Percentiles rank a stretch among this genome's conserved stretches.
phyloP scores from a whole-genome alignment of 2,888 invertebrate genomes.

The Plagiodera versicolora region DNA sequence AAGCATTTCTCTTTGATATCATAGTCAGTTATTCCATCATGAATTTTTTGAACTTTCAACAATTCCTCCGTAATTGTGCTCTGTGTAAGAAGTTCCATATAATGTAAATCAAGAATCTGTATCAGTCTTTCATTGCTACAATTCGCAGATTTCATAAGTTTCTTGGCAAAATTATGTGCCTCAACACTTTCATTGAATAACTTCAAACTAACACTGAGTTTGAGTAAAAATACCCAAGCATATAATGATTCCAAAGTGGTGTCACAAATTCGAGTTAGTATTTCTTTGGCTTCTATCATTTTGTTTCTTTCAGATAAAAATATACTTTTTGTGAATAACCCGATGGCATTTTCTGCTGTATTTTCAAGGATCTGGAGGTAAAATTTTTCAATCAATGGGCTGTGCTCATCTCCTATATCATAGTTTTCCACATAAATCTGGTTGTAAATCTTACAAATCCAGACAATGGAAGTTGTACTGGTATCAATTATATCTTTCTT shows the following conservation, averaged over 20 bases:
- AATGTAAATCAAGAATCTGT: conserved; percentile 43
- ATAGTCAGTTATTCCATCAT: conserved; percentile 43
- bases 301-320: conserved; percentile 58
- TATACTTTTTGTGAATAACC: conserved; percentile 64
- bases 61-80: conserved; percentile 57
- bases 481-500: conserved; percentile 58
- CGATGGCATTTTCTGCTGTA: conserved; percentile 64
- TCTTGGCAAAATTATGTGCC: conserved; percentile 50
- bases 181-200: conserved; percentile 58
- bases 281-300: conserved; percentile 60
- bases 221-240: conserved; percentile 57
- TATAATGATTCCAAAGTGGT: conserved; percentile 54
- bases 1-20: conserved; percentile 31
- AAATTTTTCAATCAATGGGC: conserved; percentile 44
- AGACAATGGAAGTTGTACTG: conserved; percentile 60
- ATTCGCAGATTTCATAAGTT: conserved; percentile 45
- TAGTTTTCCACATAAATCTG: conserved; percentile 52
- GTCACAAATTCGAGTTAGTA: conserved; percentile 53
- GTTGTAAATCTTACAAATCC: conserved; percentile 64
- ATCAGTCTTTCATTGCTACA: conserved; percentile 43
- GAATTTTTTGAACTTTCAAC: conserved; percentile 48
- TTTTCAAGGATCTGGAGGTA: conserved; percentile 59
- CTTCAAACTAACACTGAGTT: conserved; percentile 56
- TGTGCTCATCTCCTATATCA: conserved; percentile 26
- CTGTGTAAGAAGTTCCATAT: conserved; percentile 54